A percentile compares a stretch with the other conserved stretches of the same genome.
Evolutionary conservation across 2,888 invertebrate species (phyloP).

Genomic region (Drosophila greeni): DNA sequence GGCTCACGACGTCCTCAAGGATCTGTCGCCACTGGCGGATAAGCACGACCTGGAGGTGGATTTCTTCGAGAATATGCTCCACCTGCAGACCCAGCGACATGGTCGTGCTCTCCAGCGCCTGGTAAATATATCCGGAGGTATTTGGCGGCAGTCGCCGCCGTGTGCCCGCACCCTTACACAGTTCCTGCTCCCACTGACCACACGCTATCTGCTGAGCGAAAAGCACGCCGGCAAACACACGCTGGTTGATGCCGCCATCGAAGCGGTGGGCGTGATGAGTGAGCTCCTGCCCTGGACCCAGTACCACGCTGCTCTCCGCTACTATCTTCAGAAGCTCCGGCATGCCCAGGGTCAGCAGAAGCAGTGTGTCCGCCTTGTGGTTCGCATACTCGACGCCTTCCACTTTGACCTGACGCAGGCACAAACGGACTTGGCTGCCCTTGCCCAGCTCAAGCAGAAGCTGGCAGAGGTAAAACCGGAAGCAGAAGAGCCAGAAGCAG

Average conservation of each 20-base stretch:
- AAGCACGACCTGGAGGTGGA: constrained; percentile 89
- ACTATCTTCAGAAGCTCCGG: constrained; percentile 88
- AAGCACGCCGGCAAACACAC: constrained; percentile 87
- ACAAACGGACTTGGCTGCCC: constrained; percentile 63
- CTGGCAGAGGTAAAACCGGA: constrained; percentile 54
- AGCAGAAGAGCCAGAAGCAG: constrained; percentile 54
- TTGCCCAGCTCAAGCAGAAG: constrained; percentile 64
- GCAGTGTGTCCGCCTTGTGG: constrained; percentile 87
- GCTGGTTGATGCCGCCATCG: constrained; percentile 90
- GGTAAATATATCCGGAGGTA: constrained; percentile 83
- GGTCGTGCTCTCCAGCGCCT: constrained; percentile 90
- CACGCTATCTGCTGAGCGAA: constrained; percentile 88
- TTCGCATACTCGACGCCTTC: constrained; percentile 91
- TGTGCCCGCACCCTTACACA: constrained; percentile 87
- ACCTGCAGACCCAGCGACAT: constrained; percentile 91
- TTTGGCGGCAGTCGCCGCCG: constrained; percentile 81
- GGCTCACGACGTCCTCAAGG: constrained; percentile 85
- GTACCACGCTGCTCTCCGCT: constrained; percentile 89
- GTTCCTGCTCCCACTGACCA: constrained; percentile 90
- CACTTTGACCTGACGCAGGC: constrained; percentile 91
- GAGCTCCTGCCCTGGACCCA: constrained; percentile 92
- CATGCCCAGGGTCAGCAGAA: constrained; percentile 87
- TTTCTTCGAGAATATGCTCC: constrained; percentile 95
- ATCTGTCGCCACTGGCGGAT: constrained; percentile 84
- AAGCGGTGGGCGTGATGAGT: constrained; percentile 87